Base-by-base conservation (phyloP, 2,888 invertebrate species). In the Bibio marci region DNA sequence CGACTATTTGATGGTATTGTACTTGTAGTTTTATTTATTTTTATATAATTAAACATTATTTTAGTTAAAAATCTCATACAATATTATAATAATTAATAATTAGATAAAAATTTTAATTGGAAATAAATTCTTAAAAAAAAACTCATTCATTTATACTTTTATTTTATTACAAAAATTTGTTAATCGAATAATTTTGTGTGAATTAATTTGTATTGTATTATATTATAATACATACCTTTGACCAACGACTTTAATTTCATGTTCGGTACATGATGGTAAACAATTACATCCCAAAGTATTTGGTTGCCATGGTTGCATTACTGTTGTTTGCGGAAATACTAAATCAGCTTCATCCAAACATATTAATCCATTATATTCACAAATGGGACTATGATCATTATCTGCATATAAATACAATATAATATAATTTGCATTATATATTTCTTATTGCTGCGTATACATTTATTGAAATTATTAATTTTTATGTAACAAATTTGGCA, bases 191-290 rank as follows among this genome's bases (percentile, higher is more conserved):
- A n/a, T n/a, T n/a, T n/a, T n/a, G 10, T 19, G 11, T 30, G 10
- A 35, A 8, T 22, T 14, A 26, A 12, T 36, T 6, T 30, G 26
- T 11, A 2, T 30, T 15, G 4, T 8, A 13, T 19, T 4, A 18
- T 14, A 19, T 14, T 13, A 28, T 8, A 10, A 30, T 10, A 30
- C 8, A 17, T 31, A 36, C 10, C 35, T 38, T 17, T 26, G 28
- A 12, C 44, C 44, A 37, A 57, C 46, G 11, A 71, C 55, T 14
- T 67, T 65, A 38, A 77, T 64, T 47, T 80, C 78, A 2, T 71
- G 68, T 55, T 80, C 80, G 2, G 69, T 69, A 50, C 80, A 81
- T 13, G 78, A 76, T 0, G 79, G 77, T 39, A 76, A 52, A 49
- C 80, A 81, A 41, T 68, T 59, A 47, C 80, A 80, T 10, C 61